Evolutionary conservation across 2,113 vertebrate species (phyloP), one percentile per base, ranked within the genome.

Genomic region (Cyanoderma ruficeps): DNA sequence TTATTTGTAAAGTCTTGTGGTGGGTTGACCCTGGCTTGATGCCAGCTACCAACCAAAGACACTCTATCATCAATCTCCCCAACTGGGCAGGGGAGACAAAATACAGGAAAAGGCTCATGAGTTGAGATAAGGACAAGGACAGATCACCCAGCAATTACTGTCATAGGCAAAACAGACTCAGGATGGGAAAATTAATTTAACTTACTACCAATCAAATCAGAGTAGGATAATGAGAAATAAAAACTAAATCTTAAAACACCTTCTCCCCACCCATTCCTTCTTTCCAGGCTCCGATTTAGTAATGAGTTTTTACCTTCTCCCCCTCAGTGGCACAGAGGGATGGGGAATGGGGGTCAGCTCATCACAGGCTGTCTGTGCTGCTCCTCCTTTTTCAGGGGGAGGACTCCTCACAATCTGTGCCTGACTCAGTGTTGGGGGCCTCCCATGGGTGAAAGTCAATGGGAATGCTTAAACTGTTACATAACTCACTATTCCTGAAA

Each of bases 281-380:
- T 57, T 75, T 22, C 7, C 19, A n/a, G 33, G 9, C 21, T 46
- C 10, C 44, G 33, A 35, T 47, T 60, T 20, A 77, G 4, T 56
- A 15, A 11, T 9, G 20, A 27, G 8, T 24, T 74, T 67, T 47
- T 57, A 46, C 25, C 10, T 57, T n/a, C 15, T 61, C 5, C 10
- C 6, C 19, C 4, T 35, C 39, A 53, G 25, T 4, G 7, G 14
- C 0, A 0, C 7, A 33, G 30, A 10, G 22, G 9, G 2, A 37
- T 10, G 6, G 8, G 9, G 7, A 15, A 80, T 42, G 13, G 6
- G 7, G 5, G 4, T 33, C 25, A 11, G 19, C 17, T 41, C 27
- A 47, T 59, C 25, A 30, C 9, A 41, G 8, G 11, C 17, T 82
- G 11, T 11, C 17, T 59, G 50, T n/a, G 23, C 17, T 13, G 5